These are phyloP conservation scores for Mimachlamys varia DNA, from an alignment of 2,888 invertebrate genomes.

Conservation along the genomic window DNA sequence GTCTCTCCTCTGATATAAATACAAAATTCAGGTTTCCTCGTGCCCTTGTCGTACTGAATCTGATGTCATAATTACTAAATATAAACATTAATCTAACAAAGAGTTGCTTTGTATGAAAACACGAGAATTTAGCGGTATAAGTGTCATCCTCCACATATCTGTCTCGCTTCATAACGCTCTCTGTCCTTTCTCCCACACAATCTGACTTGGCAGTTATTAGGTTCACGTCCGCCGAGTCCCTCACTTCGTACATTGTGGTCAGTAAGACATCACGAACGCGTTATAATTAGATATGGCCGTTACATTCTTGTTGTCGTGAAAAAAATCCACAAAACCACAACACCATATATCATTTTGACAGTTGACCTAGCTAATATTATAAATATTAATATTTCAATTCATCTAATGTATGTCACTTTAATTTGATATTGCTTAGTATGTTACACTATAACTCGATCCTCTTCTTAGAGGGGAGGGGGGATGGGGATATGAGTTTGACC, in stretches of 20 bases:
- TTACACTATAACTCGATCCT: too few relatives aligned
- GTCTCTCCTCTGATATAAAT: too few relatives aligned
- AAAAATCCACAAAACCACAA: not conserved
- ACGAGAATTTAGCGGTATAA: too few relatives aligned
- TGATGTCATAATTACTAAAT: too few relatives aligned
- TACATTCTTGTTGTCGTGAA: not conserved
- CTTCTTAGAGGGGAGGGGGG: too few relatives aligned
- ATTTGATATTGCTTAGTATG: too few relatives aligned
- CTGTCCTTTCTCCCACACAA: not conserved
- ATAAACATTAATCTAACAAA: too few relatives aligned
- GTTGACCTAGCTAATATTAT: not conserved
- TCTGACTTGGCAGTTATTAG: not conserved
- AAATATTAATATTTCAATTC: not conserved
- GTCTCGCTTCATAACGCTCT: not conserved
- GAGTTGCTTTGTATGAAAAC: too few relatives aligned
- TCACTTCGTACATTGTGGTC: not conserved
- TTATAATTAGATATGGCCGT: not conserved
- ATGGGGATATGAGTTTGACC: too few relatives aligned
- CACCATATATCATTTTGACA: not conserved
- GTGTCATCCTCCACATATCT: not conserved
- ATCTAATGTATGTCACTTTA: not conserved
- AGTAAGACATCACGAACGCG: not conserved
- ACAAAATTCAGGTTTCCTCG: too few relatives aligned
- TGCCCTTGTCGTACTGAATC: too few relatives aligned
- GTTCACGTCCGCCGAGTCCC: not conserved